Percentiles rank a stretch among this genome's conserved stretches.
These are phyloP conservation scores for Gandaritis pyraliata DNA, from an alignment of 2,888 invertebrate genomes.

Conservation along the genomic window DNA sequence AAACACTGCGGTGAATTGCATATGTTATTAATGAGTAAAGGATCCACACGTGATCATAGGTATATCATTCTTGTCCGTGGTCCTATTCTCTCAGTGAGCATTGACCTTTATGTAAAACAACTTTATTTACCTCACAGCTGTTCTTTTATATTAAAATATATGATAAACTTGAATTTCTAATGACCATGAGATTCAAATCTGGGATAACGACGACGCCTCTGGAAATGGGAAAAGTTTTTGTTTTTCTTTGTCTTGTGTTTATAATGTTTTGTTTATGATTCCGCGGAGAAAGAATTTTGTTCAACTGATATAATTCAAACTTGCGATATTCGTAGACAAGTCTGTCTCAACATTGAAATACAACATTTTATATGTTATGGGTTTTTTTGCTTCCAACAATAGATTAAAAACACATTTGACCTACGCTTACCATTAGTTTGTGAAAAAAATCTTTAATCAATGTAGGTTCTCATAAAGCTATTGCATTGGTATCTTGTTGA, in stretches of 20 bases:
- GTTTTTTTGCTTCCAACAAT: no score
- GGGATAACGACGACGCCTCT: slow-evolving; percentile 53
- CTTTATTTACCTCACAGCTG: slow-evolving; percentile 59
- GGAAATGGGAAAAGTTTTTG: slow-evolving; percentile 70
- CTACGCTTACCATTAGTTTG: no score
- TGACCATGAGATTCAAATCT: slow-evolving; percentile 73
- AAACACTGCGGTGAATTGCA: no score
- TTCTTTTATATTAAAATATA: slow-evolving; percentile 74
- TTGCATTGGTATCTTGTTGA: no score
- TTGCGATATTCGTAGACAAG: slow-evolving; percentile 3
- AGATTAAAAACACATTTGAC: no score
- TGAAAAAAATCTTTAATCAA: no score
- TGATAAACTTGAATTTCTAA: slow-evolving; percentile 62
- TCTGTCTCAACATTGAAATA: no score
- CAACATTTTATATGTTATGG: background rate
- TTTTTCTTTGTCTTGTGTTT: slow-evolving; percentile 52
- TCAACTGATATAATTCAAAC: slow-evolving; percentile 22
- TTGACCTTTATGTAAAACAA: background rate
- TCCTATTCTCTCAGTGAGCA: background rate
- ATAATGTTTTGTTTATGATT: slow-evolving; percentile 42
- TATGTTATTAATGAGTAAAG: no score
- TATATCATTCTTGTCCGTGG: background rate
- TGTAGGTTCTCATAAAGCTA: no score
- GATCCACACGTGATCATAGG: no score
- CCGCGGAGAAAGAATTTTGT: slow-evolving; percentile 33